Percentiles rank a stretch among this genome's conserved stretches.
Evolutionary conservation across 2,113 vertebrate genomes (phyloP).

Genomic region (Pseudonaja textilis): DNA sequence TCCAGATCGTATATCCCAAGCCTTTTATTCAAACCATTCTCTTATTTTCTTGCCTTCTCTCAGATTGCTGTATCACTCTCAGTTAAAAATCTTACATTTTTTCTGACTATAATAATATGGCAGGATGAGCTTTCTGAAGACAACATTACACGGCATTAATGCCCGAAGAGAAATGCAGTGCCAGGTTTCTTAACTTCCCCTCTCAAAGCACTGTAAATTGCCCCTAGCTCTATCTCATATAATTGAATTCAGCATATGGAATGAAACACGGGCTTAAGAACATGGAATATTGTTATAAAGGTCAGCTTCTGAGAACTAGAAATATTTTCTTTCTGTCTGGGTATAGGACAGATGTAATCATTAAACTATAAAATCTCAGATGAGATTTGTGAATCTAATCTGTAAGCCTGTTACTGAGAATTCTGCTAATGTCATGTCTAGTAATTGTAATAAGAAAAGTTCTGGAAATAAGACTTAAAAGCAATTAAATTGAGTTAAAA

Average conservation of each 20-base stretch:
- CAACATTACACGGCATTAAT: not conserved
- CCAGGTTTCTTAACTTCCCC: not conserved
- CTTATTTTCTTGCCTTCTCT: not conserved
- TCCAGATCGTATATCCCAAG: not conserved
- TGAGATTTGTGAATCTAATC: not conserved
- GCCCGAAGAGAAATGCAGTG: not conserved
- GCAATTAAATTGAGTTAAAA: conserved; percentile 1
- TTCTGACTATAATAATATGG: not conserved
- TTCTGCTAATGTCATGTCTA: not conserved
- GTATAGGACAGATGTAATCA: not conserved
- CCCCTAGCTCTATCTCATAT: not conserved
- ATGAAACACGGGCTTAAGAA: not conserved
- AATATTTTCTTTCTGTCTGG: not conserved
- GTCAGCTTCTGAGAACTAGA: not conserved
- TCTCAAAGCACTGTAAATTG: not conserved
- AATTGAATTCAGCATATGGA: not conserved
- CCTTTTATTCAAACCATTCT: not conserved
- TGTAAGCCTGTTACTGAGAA: not conserved
- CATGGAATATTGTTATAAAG: not conserved
- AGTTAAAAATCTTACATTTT: not conserved
- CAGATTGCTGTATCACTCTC: not conserved
- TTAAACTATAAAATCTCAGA: not conserved
- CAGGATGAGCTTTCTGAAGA: not conserved
- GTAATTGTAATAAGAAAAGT: conserved; percentile 17
- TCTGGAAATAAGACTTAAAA: not conserved